Evolutionary conservation across 2,888 invertebrate genomes (phyloP), one percentile per base, ranked within the genome.

Genomic region (Apoderus coryli): DNA sequence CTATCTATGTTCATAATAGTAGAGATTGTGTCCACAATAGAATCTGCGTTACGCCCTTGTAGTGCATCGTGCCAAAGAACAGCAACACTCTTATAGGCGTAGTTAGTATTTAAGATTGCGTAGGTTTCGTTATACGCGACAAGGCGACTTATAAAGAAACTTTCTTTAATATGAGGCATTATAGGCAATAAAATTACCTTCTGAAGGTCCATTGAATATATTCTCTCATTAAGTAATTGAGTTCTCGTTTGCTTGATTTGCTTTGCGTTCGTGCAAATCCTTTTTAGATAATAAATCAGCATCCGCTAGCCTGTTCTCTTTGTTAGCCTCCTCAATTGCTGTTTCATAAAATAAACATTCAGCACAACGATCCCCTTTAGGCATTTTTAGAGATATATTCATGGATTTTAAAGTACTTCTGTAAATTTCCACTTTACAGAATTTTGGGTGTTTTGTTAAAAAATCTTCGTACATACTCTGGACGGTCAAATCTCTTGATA

Each of bases 61-160:
- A 37, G 7, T 7, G 34, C 36, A 26, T 36, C 38, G 25, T 38
- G 34, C 36, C 34, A 34, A n/a, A 19, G 19, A 19, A 19, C n/a
- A 19, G 29, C 25, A 28, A 25, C 28, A 23, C 27, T 27, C 29
- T 35, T 34, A 25, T 4, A 16, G 7, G 10, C 15, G 3, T 23
- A 27, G 12, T 25, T 35, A 4, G 12, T 35, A 16, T 30, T 35
- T 12, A 37, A 25, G 3, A 22, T 11, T 3, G 25, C 32, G 15
- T 25, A 35, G 5, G 33, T 33, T 34, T 33, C 33, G n/a, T 19
- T 19, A n/a, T 19, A 19, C n/a, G n/a, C 19, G 7, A 19, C 19
- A 10, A 36, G 16, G 3, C 34, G 27, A 10, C 36, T 36, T 10
- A 12, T 34, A 27, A 36, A 38, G 16, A 16, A 36, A 27, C 27